A percentile compares a stretch with the other conserved stretches of the same genome.
phyloP scores from a whole-genome alignment of 2,113 vertebrate genomes.

The Synodontis membranacea region DNA sequence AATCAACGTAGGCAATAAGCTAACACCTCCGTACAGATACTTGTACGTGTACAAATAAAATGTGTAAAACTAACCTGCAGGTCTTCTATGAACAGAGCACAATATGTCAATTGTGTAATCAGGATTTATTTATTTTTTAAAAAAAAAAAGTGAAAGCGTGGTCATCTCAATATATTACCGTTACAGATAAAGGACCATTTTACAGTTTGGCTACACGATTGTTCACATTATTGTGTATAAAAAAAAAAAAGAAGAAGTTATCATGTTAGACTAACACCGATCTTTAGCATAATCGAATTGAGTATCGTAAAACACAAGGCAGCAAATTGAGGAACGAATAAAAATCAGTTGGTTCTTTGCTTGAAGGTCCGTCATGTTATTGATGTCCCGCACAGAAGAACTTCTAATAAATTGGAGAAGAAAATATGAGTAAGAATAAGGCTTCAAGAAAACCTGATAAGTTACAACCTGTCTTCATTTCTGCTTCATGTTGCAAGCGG shows the following conservation, averaged over 20 bases:
- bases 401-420: background rate
- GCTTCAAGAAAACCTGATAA: background rate
- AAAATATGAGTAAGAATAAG: background rate
- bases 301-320: too few relatives aligned
- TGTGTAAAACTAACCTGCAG: background rate
- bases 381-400: constrained; percentile 25
- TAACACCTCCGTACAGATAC: background rate
- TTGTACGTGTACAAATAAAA: background rate
- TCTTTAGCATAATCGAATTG: background rate
- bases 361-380: background rate
- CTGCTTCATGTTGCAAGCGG: too few relatives aligned
- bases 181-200: background rate
- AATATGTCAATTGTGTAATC: background rate
- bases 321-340: background rate
- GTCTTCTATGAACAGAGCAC: background rate
- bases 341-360: background rate
- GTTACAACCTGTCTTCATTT: background rate
- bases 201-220: background rate
- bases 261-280: background rate
- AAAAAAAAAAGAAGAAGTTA: background rate
- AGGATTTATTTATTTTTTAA: background rate
- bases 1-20: background rate
- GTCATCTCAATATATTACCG: background rate
- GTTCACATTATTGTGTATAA: background rate
- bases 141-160: background rate